Conservation (phyloP, 2,113 vertebrate species). For the Burhinus oedicnemus region DNA sequence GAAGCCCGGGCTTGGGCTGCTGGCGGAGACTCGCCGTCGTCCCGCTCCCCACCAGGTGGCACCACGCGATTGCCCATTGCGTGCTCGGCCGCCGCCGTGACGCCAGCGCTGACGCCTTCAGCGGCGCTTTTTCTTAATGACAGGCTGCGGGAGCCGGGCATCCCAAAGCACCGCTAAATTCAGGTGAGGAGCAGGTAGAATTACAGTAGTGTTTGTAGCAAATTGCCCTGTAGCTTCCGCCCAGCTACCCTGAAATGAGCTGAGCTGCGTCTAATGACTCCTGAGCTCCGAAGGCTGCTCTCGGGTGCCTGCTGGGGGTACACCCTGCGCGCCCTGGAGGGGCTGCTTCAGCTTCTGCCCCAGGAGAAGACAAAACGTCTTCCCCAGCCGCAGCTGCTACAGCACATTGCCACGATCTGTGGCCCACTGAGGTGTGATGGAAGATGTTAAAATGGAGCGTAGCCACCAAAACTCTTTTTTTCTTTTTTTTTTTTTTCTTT, state of each 20-base stretch:
- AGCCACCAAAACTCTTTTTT: rapidly evolving
- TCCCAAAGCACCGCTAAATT: rapidly evolving
- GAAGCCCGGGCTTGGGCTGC: rapidly evolving
- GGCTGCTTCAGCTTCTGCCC: neutral
- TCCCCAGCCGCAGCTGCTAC: rapidly evolving
- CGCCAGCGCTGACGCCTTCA: neutral
- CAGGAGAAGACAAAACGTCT: neutral
- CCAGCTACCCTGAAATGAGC: rapidly evolving
- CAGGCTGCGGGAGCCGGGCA: rapidly evolving
- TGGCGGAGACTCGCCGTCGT: rapidly evolving
- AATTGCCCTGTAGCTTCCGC: rapidly evolving
- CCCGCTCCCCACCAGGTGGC: slow-evolving; percentile 10
- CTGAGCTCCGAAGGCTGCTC: rapidly evolving
- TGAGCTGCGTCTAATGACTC: rapidly evolving
- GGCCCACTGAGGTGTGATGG: neutral
- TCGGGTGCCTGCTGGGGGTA: rapidly evolving
- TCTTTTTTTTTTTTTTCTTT: no score
- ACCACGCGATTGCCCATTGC: neutral
- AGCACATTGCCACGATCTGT: rapidly evolving
- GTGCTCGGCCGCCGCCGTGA: neutral
- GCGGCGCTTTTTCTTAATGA: rapidly evolving
- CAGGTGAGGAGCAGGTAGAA: neutral
- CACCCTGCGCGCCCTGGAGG: rapidly evolving
- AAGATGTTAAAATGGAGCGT: no score
- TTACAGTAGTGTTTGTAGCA: rapidly evolving